Base-by-base conservation (phyloP, 2,797 vertebrate species). In the Sebastes itinus region DNA sequence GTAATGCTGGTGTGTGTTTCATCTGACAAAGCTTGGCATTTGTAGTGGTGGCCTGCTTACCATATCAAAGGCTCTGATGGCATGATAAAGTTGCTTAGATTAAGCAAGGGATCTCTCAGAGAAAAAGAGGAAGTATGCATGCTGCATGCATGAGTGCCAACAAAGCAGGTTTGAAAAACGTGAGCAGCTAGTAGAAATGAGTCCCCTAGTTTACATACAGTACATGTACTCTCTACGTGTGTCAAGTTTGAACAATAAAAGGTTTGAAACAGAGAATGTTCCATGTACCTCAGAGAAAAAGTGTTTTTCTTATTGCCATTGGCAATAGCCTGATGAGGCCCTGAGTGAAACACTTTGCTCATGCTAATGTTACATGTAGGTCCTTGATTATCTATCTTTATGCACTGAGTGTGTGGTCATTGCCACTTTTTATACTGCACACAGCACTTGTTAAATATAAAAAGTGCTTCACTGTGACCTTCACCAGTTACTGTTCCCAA, bases 1-100 rank as follows among this genome's bases (percentile, higher is more conserved):
- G 68, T 72, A 69, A 75, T 66, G 81, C 60, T 63, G 65, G 32
- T 18, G 59, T 61, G 64, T 22, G 38, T 81, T 92, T 89, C 87
- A 90, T 90, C 85, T 89, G 81, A 91, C 84, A 84, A 77, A 72
- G 80, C 81, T 6, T n/a, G 70, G 63, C 69, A 52, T 91, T 86
- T 79, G 83, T 81, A 65, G 81, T 52, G 16, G 72, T 54, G 77
- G 68, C 49, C 89, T 87, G 79, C 35, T 93, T 93, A 73, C 66
- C 90, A 92, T 89, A 92, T 93, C 90, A 92, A 92, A 92, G 87
- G 70, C 69, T 80, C 69, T 7, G 84, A 88, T 81, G 80, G 83
- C 35, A 69, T 22, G 86, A 92, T 88, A 80, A 81, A 61, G 83
- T 82, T 81, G 78, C 80, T 86, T 27, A 65, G 80, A 92, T 90